Evolutionary conservation across 2,113 vertebrate genomes (phyloP).

Genomic region (Pomatorhinus ruficollis): DNA sequence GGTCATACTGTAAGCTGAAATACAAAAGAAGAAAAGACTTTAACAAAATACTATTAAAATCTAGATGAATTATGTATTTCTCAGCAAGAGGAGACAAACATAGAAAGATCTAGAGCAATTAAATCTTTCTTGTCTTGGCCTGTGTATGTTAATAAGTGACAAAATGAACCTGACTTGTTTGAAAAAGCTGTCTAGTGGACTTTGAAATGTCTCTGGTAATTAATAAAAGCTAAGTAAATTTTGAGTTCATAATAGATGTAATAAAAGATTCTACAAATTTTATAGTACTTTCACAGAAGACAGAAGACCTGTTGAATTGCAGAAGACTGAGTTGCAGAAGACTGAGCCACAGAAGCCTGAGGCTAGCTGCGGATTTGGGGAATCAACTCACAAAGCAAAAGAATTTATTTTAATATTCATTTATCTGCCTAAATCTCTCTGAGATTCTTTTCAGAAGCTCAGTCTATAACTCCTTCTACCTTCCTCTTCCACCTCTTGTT

Average conservation of each 20-base stretch:
- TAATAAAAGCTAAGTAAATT: not conserved
- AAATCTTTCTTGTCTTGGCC: not conserved
- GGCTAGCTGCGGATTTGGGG: not conserved
- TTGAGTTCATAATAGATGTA: not conserved
- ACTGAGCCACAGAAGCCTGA: no score
- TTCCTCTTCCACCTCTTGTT: not conserved
- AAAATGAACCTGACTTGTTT: not conserved
- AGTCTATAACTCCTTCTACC: not conserved
- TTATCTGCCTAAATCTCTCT: not conserved
- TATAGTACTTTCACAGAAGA: not conserved
- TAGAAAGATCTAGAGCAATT: not conserved
- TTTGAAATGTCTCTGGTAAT: not conserved
- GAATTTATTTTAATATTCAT: not conserved
- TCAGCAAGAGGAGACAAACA: not conserved
- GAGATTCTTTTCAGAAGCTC: not conserved
- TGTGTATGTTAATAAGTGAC: not conserved
- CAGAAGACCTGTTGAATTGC: no score
- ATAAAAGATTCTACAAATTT: not conserved
- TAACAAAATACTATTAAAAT: not conserved
- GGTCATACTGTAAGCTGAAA: not conserved
- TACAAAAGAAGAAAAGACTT: not conserved
- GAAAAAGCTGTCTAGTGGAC: not conserved
- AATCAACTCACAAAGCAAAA: not conserved
- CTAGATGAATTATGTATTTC: not conserved
- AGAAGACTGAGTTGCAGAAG: no score